phyloP scores from a whole-genome alignment of 2,113 vertebrate species.

The Pitta sordida region DNA sequence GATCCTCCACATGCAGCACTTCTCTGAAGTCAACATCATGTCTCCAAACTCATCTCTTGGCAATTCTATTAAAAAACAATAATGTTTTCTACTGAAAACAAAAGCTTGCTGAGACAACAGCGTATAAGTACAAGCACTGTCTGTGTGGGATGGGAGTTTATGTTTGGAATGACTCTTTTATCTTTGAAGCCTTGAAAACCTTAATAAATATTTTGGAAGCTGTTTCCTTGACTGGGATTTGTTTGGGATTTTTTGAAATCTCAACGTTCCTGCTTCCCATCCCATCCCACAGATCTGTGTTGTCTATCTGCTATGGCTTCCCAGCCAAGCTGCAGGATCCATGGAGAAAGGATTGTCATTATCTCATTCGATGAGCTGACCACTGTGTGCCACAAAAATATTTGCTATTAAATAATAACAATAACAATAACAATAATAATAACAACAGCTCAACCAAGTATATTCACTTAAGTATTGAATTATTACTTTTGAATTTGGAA shows the following conservation, averaged over 20 bases:
- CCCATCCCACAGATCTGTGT: not conserved
- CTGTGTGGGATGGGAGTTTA: not conserved
- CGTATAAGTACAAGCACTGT: not conserved
- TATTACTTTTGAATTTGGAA: constrained; percentile 15
- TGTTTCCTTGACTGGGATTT: not conserved
- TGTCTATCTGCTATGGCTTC: not conserved
- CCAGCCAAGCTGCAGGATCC: not conserved
- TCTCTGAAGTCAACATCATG: not conserved
- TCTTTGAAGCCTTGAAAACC: constrained; percentile 19
- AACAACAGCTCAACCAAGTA: not conserved
- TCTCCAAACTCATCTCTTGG: not conserved
- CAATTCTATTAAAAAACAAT: not conserved
- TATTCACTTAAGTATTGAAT: not conserved
- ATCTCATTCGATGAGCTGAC: not conserved
- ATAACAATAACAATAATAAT: too few species aligned
- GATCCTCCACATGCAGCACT: not conserved
- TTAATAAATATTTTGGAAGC: constrained; percentile 25
- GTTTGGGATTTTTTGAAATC: not conserved
- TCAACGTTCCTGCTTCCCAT: not conserved
- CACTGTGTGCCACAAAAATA: not conserved
- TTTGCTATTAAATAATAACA: not conserved
- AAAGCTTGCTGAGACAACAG: not conserved
- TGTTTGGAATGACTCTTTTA: not conserved
- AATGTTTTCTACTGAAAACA: not conserved
- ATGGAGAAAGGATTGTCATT: not conserved